Evolutionary conservation across 2,888 invertebrate species (phyloP), one percentile per base, ranked within the genome.

Genomic region (Thecophora atra): DNA sequence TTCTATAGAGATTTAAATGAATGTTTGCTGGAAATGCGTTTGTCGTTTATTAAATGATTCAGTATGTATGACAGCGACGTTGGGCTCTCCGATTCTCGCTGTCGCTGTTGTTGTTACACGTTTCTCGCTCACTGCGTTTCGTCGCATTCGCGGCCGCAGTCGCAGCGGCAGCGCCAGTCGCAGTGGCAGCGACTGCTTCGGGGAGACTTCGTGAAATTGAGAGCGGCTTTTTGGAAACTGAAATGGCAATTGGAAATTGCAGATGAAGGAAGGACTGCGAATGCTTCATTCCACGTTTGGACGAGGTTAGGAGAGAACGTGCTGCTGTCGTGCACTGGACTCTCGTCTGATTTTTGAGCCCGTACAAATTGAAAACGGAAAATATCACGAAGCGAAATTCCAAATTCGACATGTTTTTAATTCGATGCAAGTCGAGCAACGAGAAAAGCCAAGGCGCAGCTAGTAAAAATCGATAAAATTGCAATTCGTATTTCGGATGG

Each of bases 301-400:
- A 84, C 82, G 85, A 85, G 86, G 86, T 86, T 86, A 85, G 86
- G 86, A 86, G 85, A 84, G 86, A 85, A 86, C 86, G 84, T 82
- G 85, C 84, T 85, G 77, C 77, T 79, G 78, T 80, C 82, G 81
- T 83, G 85, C 85, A 85, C 82, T 83, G 81, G 82, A n/a, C n/a
- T 82, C 81, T 82, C 79, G 77, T 79, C 77, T 77, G 77, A 76
- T 79, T 78, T 79, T 78, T 79, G 71, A 69, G 37, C 72, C 69
- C 72, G 75, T 37, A 70, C 68, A 72, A 70, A 75, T 70, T 64
- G 51, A 73, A 71, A 74, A 68, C 71, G 64, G 62, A 69, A 71
- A 73, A 74, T 58, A 74, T 21, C 19, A 71, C 73, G 70, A 76
- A 70, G 60, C 19, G 62, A 30, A 63, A 52, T 66, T 51, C 28